phyloP scores from a whole-genome alignment of 2,888 invertebrate species.

The Orthonevra nobilis region DNA sequence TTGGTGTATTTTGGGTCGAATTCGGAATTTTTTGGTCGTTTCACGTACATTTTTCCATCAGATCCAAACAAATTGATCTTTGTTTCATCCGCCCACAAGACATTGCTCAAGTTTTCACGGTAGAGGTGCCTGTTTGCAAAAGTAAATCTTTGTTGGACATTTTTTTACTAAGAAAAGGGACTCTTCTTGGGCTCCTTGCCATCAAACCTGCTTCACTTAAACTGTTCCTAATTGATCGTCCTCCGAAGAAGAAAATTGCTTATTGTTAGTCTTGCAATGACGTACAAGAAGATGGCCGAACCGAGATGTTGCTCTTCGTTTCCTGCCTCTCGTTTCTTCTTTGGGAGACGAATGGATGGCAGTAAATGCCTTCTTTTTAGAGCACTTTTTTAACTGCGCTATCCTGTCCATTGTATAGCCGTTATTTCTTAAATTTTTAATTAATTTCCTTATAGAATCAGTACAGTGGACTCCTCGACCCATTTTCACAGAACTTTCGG shows the following conservation, averaged over 20 bases:
- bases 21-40: not conserved
- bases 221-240: not conserved
- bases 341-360: not conserved
- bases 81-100: constrained; percentile 2
- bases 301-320: constrained; percentile 1
- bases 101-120: not conserved
- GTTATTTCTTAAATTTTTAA: too few relatives aligned
- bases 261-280: not conserved
- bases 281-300: not conserved
- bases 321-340: not conserved
- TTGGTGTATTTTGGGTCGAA: not conserved
- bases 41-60: not conserved
- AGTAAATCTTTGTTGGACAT: not conserved
- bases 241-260: not conserved
- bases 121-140: not conserved
- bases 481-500: too few relatives aligned
- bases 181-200: not conserved
- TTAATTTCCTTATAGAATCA: too few relatives aligned
- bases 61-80: constrained; percentile 12
- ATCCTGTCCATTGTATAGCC: too few relatives aligned
- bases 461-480: too few relatives aligned
- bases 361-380: not conserved
- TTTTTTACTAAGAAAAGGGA: not conserved
- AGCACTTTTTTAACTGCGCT: not conserved
- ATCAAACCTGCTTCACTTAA: not conserved